These are phyloP conservation scores for Sinocyclocheilus rhinocerous DNA, from an alignment of 2,113 vertebrate genomes.

Conservation along the genomic window DNA sequence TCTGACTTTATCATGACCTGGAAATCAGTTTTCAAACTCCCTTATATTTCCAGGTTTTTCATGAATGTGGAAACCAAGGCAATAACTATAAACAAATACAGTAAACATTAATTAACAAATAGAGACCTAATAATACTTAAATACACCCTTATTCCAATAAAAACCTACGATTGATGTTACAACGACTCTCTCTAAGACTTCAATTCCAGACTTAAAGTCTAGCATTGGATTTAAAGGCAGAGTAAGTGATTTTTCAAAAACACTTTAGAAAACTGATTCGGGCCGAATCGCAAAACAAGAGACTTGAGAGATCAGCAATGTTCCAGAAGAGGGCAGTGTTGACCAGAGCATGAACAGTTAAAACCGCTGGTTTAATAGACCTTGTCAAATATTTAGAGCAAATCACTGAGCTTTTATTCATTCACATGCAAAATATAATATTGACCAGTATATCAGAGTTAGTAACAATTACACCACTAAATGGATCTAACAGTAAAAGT, in stretches of 20 bases:
- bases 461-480: not conserved
- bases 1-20: not conserved
- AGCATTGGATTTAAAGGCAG: too few relatives aligned
- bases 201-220: too few relatives aligned
- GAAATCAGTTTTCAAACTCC: not conserved
- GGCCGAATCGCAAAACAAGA: too few relatives aligned
- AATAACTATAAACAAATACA: not conserved
- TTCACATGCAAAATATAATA: conserved; percentile 28
- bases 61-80: not conserved
- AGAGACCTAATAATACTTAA: not conserved
- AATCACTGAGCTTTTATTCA: conserved; percentile 34
- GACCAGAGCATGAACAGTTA: conserved; percentile 14
- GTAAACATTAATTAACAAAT: not conserved
- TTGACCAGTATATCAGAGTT: conserved; percentile 52
- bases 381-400: not conserved
- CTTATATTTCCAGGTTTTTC: not conserved
- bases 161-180: not conserved
- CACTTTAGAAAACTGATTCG: too few relatives aligned
- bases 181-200: not conserved
- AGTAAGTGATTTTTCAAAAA: too few relatives aligned
- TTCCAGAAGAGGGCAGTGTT: conserved; percentile 49
- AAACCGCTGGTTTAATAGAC: not conserved
- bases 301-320: not conserved
- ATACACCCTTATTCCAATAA: not conserved
- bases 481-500: not conserved